These are phyloP conservation scores for Limulus polyphemus DNA, from an alignment of 2,888 invertebrate genomes.

Conservation along the genomic window DNA sequence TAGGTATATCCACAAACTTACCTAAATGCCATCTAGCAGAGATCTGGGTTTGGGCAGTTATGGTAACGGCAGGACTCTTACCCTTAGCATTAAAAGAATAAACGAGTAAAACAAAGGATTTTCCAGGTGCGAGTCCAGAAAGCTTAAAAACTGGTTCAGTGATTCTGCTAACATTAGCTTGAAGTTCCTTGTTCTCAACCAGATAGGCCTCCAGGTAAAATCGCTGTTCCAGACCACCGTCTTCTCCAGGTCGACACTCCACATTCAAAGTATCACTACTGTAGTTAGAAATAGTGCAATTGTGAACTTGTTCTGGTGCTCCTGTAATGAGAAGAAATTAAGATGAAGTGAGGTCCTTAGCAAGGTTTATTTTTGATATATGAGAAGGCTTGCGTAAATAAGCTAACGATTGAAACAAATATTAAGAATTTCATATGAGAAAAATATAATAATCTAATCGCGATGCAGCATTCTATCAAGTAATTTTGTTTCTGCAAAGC, in stretches of 20 bases:
- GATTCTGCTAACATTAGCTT: background rate
- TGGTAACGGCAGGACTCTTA: background rate
- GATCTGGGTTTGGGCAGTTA: conserved; percentile 8
- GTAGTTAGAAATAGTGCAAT: background rate
- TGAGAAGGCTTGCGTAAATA: no score
- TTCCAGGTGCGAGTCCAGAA: background rate
- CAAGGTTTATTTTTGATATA: no score
- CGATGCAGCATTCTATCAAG: no score
- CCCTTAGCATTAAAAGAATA: background rate
- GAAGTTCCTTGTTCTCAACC: background rate
- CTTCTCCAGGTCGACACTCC: background rate
- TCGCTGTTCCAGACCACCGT: background rate
- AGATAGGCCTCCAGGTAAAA: conserved; percentile 1
- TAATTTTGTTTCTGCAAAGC: no score
- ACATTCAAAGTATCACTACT: background rate
- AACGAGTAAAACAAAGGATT: background rate
- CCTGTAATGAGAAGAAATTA: background rate
- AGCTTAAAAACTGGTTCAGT: background rate
- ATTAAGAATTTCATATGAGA: no score
- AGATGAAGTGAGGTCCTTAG: no score
- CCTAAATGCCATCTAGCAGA: no score
- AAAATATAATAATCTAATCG: no score
- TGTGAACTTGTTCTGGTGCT: background rate
- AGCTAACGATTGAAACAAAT: no score
- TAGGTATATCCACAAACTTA: no score